phyloP scores from a whole-genome alignment of 1,140 invertebrate genomes.

The Drosophila malerkotliana region DNA sequence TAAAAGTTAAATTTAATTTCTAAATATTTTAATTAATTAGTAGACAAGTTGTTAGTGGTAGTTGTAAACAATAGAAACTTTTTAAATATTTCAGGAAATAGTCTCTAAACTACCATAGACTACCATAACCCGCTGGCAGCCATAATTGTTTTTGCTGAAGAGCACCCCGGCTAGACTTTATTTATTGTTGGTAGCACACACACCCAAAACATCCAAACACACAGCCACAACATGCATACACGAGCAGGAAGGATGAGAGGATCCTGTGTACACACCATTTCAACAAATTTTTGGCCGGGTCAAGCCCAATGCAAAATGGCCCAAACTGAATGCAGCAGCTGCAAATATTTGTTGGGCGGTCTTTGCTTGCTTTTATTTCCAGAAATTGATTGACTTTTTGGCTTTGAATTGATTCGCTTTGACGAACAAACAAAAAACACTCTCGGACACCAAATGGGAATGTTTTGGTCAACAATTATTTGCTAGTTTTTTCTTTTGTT shows the following conservation, averaged over 20 bases:
- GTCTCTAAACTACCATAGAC: conserved; percentile 7
- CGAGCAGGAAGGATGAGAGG: conserved; percentile 10
- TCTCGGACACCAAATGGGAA: conserved; percentile 24
- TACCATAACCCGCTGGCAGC: conserved; percentile 47
- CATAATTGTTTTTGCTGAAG: conserved; percentile 72
- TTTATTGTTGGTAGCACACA: conserved; percentile 61
- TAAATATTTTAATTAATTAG: conserved; percentile 26
- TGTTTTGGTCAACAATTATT: conserved; percentile 40
- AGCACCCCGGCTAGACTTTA: conserved; percentile 71
- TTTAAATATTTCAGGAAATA: not conserved
- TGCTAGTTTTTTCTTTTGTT: conserved; percentile 17
- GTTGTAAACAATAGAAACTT: conserved; percentile 36
- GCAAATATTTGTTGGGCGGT: conserved; percentile 36
- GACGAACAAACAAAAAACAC: conserved; percentile 38
- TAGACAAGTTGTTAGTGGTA: not conserved
- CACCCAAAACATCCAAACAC: conserved; percentile 2
- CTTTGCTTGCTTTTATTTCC: conserved; percentile 50
- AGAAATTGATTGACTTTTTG: conserved; percentile 74
- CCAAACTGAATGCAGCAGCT: conserved; percentile 16
- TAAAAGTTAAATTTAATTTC: conserved; percentile 11
- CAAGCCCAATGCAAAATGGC: conserved; percentile 31
- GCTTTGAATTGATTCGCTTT: conserved; percentile 67
- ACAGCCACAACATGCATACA: not conserved
- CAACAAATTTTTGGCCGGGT: conserved; percentile 17
- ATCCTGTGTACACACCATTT: conserved; percentile 8